phyloP scores from a whole-genome alignment of 2,797 vertebrate species.

The Hippoglossus hippoglossus region DNA sequence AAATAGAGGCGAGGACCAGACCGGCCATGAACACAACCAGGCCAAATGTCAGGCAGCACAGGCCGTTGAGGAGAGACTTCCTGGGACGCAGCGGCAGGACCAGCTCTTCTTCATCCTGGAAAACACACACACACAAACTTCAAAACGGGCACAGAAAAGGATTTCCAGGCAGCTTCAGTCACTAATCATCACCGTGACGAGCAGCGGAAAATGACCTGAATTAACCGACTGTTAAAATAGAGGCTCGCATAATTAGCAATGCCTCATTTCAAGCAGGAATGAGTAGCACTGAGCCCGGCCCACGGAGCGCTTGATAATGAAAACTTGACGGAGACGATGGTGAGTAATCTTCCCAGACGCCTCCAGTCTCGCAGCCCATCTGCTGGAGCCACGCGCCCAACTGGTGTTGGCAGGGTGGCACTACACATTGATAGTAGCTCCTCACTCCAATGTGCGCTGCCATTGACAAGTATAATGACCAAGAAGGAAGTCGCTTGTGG shows the following conservation, averaged over 20 bases:
- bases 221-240: slow-evolving; percentile 33
- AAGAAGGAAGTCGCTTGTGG: too few relatives aligned
- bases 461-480: slow-evolving; percentile 33
- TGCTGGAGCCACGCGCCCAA: slow-evolving; percentile 59
- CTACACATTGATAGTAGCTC: slow-evolving; percentile 55
- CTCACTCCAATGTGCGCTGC: slow-evolving; percentile 6
- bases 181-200: slow-evolving; percentile 17
- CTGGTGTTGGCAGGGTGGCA: slow-evolving; percentile 53
- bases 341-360: slow-evolving; percentile 72
- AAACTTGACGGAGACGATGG: slow-evolving; percentile 48
- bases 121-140: slow-evolving; percentile 27
- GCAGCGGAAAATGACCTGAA: slow-evolving; percentile 31
- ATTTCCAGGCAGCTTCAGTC: slow-evolving; percentile 9
- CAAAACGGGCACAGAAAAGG: slow-evolving; percentile 2
- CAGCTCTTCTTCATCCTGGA: slow-evolving; percentile 87
- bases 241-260: background rate
- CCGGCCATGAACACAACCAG: slow-evolving; percentile 90
- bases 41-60: slow-evolving; percentile 92
- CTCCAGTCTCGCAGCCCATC: slow-evolving; percentile 81
- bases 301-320: slow-evolving; percentile 16
- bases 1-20: slow-evolving; percentile 91
- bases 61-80: slow-evolving; percentile 85
- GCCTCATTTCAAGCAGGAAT: slow-evolving; percentile 18
- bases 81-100: slow-evolving; percentile 73
- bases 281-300: background rate